Percentiles rank a stretch among this genome's conserved stretches.
Evolutionary conservation across 2,113 vertebrate species (phyloP).

Genomic region (Columba janthina): DNA sequence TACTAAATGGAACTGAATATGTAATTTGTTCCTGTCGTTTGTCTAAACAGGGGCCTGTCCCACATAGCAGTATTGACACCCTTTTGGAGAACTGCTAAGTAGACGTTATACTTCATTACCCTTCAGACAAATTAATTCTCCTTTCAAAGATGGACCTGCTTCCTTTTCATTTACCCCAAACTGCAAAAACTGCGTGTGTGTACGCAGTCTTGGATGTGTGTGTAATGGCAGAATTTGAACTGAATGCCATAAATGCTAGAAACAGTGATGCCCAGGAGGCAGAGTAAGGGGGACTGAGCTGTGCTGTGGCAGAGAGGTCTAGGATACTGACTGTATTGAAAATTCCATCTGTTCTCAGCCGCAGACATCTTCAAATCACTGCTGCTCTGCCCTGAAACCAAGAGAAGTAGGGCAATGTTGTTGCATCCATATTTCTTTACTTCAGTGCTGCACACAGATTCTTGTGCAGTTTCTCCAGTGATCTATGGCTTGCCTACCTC

Average conservation of each 20-base stretch:
- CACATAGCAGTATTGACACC: not conserved
- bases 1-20: not conserved
- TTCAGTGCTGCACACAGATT: not conserved
- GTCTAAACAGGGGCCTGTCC: not conserved
- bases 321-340: not conserved
- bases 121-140: constrained; percentile 1
- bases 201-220: not conserved
- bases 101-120: not conserved
- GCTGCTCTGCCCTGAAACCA: not conserved
- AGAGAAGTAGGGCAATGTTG: not conserved
- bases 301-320: not conserved
- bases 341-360: not conserved
- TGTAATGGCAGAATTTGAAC: not conserved
- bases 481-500: not conserved
- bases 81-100: not conserved
- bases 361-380: not conserved
- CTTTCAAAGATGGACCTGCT: not conserved
- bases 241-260: not conserved
- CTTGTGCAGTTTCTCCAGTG: not conserved
- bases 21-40: not conserved
- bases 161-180: not conserved
- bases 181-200: not conserved
- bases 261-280: not conserved
- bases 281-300: not conserved
- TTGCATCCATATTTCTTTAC: not conserved